phyloP scores from a whole-genome alignment of 2,113 vertebrate genomes.

The Aramus guarauna region DNA sequence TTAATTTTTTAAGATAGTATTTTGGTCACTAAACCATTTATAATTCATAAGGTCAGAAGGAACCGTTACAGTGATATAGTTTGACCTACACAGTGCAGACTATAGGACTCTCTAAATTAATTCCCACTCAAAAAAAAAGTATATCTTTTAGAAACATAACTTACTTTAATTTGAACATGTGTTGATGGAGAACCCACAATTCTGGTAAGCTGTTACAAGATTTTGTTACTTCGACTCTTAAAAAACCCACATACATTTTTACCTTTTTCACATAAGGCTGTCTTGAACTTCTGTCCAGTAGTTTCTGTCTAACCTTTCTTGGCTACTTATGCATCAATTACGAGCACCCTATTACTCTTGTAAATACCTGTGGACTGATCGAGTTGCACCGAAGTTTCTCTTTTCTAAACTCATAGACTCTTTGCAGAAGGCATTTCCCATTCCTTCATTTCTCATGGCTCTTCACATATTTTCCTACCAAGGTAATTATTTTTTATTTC shows the following conservation, averaged over 20 bases:
- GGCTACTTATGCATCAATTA: background rate
- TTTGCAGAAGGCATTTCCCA: background rate
- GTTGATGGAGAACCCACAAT: background rate
- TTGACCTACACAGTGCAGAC: background rate
- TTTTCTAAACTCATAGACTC: background rate
- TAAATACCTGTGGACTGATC: background rate
- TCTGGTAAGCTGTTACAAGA: background rate
- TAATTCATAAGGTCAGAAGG: background rate
- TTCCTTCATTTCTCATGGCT: background rate
- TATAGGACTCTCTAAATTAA: background rate
- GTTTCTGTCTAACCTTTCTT: background rate
- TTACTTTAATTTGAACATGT: background rate
- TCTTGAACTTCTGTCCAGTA: background rate
- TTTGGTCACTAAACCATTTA: slow-evolving; percentile 25
- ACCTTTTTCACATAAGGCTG: background rate
- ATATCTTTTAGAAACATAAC: background rate
- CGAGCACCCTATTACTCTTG: background rate
- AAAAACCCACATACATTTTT: background rate
- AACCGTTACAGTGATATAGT: background rate
- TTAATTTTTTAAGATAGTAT: slow-evolving; percentile 27
- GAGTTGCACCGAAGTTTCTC: background rate
- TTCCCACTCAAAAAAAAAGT: background rate
- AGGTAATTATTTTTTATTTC: background rate
- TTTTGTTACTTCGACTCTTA: background rate
- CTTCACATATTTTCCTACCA: background rate